Conservation (phyloP, 2,888 invertebrate species). For the Epistrophe eligans region DNA sequence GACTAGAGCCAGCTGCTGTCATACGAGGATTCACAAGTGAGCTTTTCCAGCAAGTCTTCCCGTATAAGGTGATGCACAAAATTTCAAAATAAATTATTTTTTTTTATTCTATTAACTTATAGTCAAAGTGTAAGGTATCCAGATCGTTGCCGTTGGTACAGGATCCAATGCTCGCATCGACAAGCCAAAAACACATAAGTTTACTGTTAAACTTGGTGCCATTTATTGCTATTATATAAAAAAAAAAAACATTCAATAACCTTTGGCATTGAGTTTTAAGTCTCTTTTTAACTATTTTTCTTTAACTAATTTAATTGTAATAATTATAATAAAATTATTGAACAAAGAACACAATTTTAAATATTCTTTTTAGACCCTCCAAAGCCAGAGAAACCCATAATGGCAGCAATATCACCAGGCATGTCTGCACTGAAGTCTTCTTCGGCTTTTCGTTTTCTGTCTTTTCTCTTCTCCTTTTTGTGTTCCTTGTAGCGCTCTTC, state of each 20-base stretch:
- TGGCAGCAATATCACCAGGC: conserved; percentile 91
- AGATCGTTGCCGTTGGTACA: conserved; percentile 79
- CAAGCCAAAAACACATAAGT: conserved; percentile 21
- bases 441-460: conserved; percentile 93
- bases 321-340: conserved; percentile 20
- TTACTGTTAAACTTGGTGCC: conserved; percentile 20
- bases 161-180: conserved; percentile 79
- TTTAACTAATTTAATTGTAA: conserved; percentile 22
- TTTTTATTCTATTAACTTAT: not conserved
- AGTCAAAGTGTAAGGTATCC: conserved; percentile 78
- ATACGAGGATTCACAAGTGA: conserved; percentile 80
- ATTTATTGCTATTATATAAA: conserved; percentile 52
- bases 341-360: conserved; percentile 75
- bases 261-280: conserved; percentile 23
- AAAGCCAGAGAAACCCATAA: conserved; percentile 98
- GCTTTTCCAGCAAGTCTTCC: conserved; percentile 48
- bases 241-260: conserved; percentile 51
- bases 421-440: conserved; percentile 86
- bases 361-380: conserved; percentile 90
- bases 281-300: conserved; percentile 31
- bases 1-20: conserved; percentile 83
- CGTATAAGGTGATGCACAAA: conserved; percentile 15
- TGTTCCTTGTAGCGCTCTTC: conserved; percentile 96
- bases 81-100: not conserved
- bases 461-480: conserved; percentile 94